Percentiles rank a stretch among this genome's conserved stretches.
Evolutionary conservation across 1,140 invertebrate genomes (phyloP).

Genomic region (Copidosoma floridanum): DNA sequence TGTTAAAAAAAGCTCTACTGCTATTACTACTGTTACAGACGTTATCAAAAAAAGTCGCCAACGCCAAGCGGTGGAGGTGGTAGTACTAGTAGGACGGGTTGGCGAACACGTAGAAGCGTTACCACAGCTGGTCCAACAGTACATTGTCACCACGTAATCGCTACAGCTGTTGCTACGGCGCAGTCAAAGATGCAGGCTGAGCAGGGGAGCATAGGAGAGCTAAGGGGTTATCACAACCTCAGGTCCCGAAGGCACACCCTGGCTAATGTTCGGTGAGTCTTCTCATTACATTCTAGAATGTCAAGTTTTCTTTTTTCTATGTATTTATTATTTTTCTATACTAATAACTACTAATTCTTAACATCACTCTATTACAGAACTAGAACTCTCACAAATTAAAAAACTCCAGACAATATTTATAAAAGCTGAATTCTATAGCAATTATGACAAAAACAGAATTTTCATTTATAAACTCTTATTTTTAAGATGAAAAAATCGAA

Average conservation of each 20-base stretch:
- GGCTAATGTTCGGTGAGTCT: conserved; percentile 84
- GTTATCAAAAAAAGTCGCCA: conserved; percentile 54
- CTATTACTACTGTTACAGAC: conserved; percentile 38
- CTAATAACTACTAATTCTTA: no score
- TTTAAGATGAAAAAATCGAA: no score
- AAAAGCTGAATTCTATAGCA: no score
- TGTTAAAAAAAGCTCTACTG: no score
- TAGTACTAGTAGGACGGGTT: conserved; percentile 47
- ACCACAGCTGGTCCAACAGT: conserved; percentile 51
- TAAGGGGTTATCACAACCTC: conserved; percentile 82
- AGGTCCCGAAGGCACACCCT: conserved; percentile 80
- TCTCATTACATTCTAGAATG: no score
- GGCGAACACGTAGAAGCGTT: conserved; percentile 54
- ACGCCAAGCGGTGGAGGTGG: conserved; percentile 48
- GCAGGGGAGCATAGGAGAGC: conserved; percentile 81
- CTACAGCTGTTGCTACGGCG: conserved; percentile 48
- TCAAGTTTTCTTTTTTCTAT: no score
- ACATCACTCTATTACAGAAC: no score
- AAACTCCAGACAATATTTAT: no score
- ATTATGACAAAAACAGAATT: no score
- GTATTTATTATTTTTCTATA: no score
- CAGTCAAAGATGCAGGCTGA: conserved; percentile 80
- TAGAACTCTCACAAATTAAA: no score
- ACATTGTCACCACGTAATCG: conserved; percentile 54
- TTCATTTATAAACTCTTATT: no score